phyloP scores from a whole-genome alignment of 2,113 vertebrate species.

The Todiramphus saurophagus region DNA sequence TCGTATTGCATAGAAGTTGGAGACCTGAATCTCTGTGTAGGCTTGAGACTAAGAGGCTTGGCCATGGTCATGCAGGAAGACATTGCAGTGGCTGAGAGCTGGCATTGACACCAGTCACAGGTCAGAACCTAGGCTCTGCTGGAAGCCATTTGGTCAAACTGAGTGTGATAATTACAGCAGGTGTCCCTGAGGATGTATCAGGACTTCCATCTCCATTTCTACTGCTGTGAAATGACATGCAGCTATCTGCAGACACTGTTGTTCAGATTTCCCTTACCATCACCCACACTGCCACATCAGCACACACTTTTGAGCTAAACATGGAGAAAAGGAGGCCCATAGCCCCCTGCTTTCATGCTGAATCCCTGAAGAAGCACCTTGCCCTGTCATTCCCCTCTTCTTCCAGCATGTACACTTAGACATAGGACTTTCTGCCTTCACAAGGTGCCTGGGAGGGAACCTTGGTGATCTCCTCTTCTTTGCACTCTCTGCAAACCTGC shows the following conservation, averaged over 20 bases:
- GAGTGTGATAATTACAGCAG: background rate
- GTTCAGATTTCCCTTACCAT: background rate
- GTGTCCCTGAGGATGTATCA: background rate
- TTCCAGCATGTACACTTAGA: background rate
- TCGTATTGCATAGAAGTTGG: background rate
- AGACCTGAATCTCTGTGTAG: background rate
- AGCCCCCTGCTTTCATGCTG: rapidly evolving
- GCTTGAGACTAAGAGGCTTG: background rate
- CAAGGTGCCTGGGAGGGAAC: background rate
- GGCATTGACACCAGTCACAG: background rate
- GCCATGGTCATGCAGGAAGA: rapidly evolving
- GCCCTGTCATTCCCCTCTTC: background rate
- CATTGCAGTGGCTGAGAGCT: background rate
- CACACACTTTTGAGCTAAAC: background rate
- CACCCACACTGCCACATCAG: background rate
- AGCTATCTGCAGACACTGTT: rapidly evolving
- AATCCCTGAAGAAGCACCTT: background rate
- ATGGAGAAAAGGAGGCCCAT: background rate
- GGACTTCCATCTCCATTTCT: background rate
- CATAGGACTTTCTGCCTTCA: background rate
- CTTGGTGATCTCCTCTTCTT: background rate
- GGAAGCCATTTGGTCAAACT: background rate
- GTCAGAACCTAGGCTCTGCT: background rate
- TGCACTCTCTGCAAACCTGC: rapidly evolving
- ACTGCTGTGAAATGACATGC: background rate